These are phyloP conservation scores for Hyperoplus immaculatus DNA, from an alignment of 2,797 vertebrate genomes.

Conservation along the genomic window DNA sequence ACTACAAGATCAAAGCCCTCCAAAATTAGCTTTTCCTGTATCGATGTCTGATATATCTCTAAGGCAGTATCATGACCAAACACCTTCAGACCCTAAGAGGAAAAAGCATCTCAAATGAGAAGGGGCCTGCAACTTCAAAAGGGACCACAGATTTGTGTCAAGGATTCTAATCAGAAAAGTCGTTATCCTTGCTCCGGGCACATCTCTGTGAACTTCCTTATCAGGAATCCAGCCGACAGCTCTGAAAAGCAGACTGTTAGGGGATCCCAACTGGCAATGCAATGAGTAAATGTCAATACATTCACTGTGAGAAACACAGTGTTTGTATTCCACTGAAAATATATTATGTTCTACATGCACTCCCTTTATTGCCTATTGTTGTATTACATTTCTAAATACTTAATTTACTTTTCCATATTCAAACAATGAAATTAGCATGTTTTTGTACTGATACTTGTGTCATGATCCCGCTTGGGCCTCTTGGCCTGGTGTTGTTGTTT, in stretches of 20 bases:
- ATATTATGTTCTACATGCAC: not conserved
- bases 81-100: constrained; percentile 53
- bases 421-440: not conserved
- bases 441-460: not conserved
- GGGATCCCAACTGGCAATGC: constrained; percentile 9
- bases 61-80: constrained; percentile 56
- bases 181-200: constrained; percentile 64
- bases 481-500: too few species aligned
- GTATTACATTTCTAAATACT: not conserved
- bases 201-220: constrained; percentile 55
- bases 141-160: constrained; percentile 65
- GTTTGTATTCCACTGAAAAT: not conserved
- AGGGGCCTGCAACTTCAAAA: constrained; percentile 66
- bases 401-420: not conserved
- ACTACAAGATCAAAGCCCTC: constrained; percentile 54
- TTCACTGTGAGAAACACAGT: not conserved
- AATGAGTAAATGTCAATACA: constrained; percentile 25
- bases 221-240: constrained; percentile 38
- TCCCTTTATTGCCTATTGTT: not conserved
- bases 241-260: constrained; percentile 20
- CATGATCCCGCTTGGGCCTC: too few species aligned
- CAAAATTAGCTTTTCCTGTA: constrained; percentile 38
- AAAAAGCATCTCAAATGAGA: constrained; percentile 35
- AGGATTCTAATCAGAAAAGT: constrained; percentile 63
- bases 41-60: constrained; percentile 42